Evolutionary conservation across 2,797 vertebrate species (phyloP).

Genomic region (Gymnoscopelus microlampas): DNA sequence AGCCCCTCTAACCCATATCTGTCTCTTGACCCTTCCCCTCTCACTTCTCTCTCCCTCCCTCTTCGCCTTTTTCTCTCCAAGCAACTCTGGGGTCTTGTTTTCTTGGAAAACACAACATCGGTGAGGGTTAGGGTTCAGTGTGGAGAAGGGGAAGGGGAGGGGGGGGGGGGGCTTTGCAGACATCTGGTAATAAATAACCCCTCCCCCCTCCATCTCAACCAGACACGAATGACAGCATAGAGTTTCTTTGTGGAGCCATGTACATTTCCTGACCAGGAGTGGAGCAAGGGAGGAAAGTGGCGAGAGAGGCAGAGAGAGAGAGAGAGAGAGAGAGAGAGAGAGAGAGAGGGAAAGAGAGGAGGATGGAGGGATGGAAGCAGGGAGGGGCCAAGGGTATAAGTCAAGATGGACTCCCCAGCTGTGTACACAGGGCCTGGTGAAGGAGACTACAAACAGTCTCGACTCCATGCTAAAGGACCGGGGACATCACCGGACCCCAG

Average conservation of each 20-base stretch:
- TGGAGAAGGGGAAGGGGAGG: slow-evolving; percentile 2
- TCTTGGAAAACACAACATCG: slow-evolving; percentile 63
- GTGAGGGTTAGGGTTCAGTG: background rate
- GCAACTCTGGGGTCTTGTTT: slow-evolving; percentile 59
- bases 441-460: slow-evolving; percentile 65
- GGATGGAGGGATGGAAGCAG: slow-evolving; percentile 17
- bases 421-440: slow-evolving; percentile 76
- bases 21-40: slow-evolving; percentile 21
- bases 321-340: slow-evolving; percentile 21
- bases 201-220: slow-evolving; percentile 21
- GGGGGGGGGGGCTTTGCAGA: slow-evolving; percentile 50
- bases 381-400: slow-evolving; percentile 49
- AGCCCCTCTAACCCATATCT: slow-evolving; percentile 3
- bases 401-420: slow-evolving; percentile 82
- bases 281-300: slow-evolving; percentile 43
- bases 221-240: slow-evolving; percentile 66
- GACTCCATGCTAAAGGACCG: slow-evolving; percentile 51
- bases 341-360: slow-evolving; percentile 17
- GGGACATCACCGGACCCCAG: slow-evolving; percentile 46
- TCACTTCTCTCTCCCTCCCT: slow-evolving; percentile 7
- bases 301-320: slow-evolving; percentile 6
- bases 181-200: slow-evolving; percentile 74
- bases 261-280: slow-evolving; percentile 73
- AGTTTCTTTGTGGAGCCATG: slow-evolving; percentile 68
- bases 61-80: slow-evolving; percentile 19